Conservation (phyloP, 2,113 vertebrate genomes). For the Nibea coibor region DNA sequence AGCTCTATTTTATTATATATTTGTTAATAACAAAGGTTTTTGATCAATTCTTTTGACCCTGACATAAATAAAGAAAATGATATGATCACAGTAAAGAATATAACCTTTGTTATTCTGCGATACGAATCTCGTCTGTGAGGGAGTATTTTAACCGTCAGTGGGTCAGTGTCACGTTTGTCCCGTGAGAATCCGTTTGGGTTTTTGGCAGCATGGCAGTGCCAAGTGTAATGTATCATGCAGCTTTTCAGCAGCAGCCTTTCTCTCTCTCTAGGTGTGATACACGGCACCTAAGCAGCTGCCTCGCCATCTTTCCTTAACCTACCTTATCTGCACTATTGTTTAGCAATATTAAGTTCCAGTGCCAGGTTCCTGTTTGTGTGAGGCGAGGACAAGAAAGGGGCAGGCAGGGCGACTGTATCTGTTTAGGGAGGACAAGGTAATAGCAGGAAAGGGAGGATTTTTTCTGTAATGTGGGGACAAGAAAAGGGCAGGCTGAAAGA, state of each 20-base stretch:
- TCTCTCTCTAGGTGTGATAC: constrained; percentile 1
- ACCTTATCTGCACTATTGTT: constrained; percentile 38
- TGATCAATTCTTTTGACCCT: background rate
- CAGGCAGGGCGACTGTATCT: constrained; percentile 7
- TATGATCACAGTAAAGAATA: background rate
- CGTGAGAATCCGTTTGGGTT: background rate
- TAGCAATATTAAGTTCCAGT: constrained; percentile 37
- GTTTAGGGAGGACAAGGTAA: constrained; percentile 17
- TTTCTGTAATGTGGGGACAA: constrained; percentile 15
- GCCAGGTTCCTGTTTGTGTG: constrained; percentile 21
- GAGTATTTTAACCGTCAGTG: constrained; percentile 9
- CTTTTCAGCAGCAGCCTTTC: constrained; percentile 27
- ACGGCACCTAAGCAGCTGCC: constrained; percentile 8
- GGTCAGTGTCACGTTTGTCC: constrained; percentile 29
- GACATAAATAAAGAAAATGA: background rate
- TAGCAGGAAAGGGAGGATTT: background rate
- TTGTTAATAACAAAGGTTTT: background rate
- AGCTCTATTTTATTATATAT: background rate
- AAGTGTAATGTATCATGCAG: background rate
- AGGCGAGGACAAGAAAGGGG: constrained; percentile 13
- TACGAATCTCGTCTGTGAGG: background rate
- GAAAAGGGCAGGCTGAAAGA: constrained; percentile 35
- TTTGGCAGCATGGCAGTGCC: constrained; percentile 21
- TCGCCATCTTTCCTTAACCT: background rate
- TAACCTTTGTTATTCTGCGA: background rate